Evolutionary conservation across 2,113 vertebrate species (phyloP).

Genomic region (Cephalopterus ornatus): DNA sequence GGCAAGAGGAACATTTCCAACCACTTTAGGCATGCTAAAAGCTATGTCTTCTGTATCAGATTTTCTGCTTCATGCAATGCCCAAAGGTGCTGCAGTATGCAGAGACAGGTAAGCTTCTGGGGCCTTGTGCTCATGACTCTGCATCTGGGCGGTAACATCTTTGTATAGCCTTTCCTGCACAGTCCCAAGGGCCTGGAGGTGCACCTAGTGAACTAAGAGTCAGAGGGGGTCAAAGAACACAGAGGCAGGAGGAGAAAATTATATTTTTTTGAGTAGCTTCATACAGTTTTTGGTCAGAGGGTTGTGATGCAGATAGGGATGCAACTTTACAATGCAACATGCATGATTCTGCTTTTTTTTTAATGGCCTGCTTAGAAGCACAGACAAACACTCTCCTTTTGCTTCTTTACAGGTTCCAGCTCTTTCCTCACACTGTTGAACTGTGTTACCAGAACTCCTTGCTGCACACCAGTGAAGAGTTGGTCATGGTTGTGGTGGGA

Average conservation of each 20-base stretch:
- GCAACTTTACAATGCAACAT: not conserved
- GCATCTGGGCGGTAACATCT: not conserved
- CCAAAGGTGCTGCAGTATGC: not conserved
- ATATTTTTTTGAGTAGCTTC: not conserved
- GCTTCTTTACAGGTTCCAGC: conserved; percentile 76
- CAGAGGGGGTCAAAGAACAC: not conserved
- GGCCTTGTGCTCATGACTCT: not conserved
- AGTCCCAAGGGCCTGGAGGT: not conserved
- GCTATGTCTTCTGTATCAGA: accelerated
- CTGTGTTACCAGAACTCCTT: conserved; percentile 89
- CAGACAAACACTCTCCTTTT: not conserved
- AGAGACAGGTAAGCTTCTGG: not conserved
- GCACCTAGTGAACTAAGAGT: not conserved
- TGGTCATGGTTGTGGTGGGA: conserved; percentile 85
- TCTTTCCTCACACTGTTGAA: conserved; percentile 85
- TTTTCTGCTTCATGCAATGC: not conserved
- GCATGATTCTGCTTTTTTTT: not conserved
- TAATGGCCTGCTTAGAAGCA: not conserved
- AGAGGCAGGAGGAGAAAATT: not conserved
- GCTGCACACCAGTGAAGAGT: conserved; percentile 83
- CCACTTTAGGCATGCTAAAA: not conserved
- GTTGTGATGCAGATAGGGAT: not conserved
- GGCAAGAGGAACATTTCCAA: not conserved
- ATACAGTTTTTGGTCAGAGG: not conserved
- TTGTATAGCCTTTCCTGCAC: not conserved